Conservation (phyloP, 30 jellyfish, hydroid and myxozoan genomes). For the Chironex yamaguchii region DNA sequence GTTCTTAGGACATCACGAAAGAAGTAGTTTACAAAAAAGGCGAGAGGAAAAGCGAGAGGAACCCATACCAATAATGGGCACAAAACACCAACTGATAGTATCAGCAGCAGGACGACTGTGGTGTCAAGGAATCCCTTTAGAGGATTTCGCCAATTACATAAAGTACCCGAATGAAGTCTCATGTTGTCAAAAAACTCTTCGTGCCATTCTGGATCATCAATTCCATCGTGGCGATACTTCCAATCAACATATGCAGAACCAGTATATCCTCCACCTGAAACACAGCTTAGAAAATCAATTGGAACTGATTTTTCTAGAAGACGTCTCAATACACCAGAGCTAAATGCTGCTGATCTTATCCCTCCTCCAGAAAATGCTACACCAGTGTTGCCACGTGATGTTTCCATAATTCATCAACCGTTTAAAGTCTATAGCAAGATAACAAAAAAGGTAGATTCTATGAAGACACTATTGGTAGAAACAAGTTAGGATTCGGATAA, state of each 20-base stretch:
- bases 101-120: conserved; percentile 18
- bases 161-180: conserved; percentile 69
- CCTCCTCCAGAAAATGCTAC: conserved; percentile 89
- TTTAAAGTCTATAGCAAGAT: no score
- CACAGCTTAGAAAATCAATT: conserved; percentile 69
- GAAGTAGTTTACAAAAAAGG: conserved; percentile 54
- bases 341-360: conserved; percentile 84
- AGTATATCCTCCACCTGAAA: conserved; percentile 86
- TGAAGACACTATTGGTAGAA: no score
- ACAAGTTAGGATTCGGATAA: no score
- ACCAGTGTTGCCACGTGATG: no score
- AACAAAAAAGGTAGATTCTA: no score
- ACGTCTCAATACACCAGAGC: conserved; percentile 78
- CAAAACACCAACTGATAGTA: conserved; percentile 55
- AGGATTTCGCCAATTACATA: conserved; percentile 83
- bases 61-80: conserved; percentile 75
- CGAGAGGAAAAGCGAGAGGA: conserved; percentile 77
- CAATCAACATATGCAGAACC: conserved; percentile 84
- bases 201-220: conserved; percentile 81
- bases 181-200: conserved; percentile 78
- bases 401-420: no score
- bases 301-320: conserved; percentile 70
- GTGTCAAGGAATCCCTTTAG: conserved; percentile 45
- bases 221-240: conserved; percentile 76
- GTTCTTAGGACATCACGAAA: conserved; percentile 40